Percentiles rank a stretch among this genome's conserved stretches.
These are phyloP conservation scores for Nasonia giraulti DNA, from an alignment of 1,140 invertebrate genomes.

Conservation along the genomic window DNA sequence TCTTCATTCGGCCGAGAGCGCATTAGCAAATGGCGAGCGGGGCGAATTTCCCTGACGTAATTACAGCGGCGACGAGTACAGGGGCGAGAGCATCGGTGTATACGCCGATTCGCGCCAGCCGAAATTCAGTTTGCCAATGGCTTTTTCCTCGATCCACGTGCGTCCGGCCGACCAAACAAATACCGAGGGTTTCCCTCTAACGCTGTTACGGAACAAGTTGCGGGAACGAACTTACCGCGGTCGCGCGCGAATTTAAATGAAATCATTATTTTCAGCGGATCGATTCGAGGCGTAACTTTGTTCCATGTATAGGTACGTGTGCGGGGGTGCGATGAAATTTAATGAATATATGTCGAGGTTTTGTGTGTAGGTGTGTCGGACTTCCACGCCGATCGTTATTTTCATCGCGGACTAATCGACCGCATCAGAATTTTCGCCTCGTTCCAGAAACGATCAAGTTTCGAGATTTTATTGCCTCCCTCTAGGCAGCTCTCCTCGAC, in stretches of 20 bases:
- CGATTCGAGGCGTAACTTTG: no score
- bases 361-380: no score
- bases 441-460: not conserved
- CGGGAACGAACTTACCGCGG: not conserved
- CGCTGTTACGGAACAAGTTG: no score
- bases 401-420: not conserved
- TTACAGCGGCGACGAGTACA: not conserved
- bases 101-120: not conserved
- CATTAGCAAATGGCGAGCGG: slow-evolving; percentile 36
- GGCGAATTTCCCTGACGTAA: slow-evolving; percentile 16
- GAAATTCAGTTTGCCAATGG: slow-evolving; percentile 6
- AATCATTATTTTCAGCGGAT: not conserved
- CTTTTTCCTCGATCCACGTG: not conserved
- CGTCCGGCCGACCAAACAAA: no score
- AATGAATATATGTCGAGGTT: no score
- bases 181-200: no score
- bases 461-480: not conserved
- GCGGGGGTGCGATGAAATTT: no score
- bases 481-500: no score
- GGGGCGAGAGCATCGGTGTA: no score
- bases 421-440: not conserved
- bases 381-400: not conserved
- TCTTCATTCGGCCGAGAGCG: not conserved
- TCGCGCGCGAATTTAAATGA: not conserved
- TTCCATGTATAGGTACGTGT: no score